Conservation (phyloP, 2,113 vertebrate genomes). For the Festucalex cinctus region DNA sequence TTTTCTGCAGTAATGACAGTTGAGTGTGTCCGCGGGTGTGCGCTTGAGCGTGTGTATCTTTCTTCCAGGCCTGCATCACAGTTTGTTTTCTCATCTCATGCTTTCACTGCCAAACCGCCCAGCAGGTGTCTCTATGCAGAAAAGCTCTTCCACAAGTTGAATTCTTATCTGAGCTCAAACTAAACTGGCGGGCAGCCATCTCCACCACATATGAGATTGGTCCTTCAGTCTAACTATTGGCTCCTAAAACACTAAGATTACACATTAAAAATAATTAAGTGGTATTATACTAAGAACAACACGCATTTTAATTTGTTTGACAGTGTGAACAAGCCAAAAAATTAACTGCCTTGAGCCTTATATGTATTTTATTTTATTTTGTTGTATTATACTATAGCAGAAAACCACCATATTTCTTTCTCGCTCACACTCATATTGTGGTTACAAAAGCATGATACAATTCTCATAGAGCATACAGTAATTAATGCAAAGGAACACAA, state of each 20-base stretch:
- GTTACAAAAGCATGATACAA: background rate
- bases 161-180: constrained; percentile 32
- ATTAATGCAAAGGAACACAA: background rate
- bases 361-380: background rate
- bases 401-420: background rate
- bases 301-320: background rate
- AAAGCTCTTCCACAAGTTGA: constrained; percentile 39
- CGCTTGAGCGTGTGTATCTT: constrained; percentile 35
- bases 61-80: constrained; percentile 51
- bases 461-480: background rate
- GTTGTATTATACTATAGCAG: no score
- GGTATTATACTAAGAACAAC: background rate
- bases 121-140: constrained; percentile 62
- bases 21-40: constrained; percentile 9
- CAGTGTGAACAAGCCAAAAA: background rate
- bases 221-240: background rate
- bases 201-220: constrained; percentile 2
- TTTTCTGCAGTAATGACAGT: background rate
- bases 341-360: background rate
- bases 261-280: background rate
- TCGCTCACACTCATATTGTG: no score
- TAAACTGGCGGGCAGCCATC: constrained; percentile 17
- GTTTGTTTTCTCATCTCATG: constrained; percentile 54
- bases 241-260: background rate
- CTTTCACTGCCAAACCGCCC: constrained; percentile 62